Percentiles rank a stretch among this genome's conserved stretches.
Evolutionary conservation across 2,888 invertebrate species (phyloP).

Genomic region (Vannuccia rotundouncinata): DNA sequence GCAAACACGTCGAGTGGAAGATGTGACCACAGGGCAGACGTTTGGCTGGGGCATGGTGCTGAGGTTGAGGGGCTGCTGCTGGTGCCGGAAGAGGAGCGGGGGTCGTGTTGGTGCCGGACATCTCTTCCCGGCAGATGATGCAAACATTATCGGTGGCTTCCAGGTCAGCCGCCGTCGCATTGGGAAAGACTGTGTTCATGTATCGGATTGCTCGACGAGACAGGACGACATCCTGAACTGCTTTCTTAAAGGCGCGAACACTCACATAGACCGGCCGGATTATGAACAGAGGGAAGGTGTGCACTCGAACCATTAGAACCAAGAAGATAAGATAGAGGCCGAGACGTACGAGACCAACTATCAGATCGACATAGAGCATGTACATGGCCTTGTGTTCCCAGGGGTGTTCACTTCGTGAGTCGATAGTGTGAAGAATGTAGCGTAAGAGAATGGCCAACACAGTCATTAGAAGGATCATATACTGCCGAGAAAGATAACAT

Average conservation of each 20-base stretch:
- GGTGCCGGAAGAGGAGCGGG: background rate
- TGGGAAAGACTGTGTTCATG: constrained; percentile 94
- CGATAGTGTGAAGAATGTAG: constrained; percentile 77
- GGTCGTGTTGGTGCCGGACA: constrained; percentile 55
- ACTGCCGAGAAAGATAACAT: constrained; percentile 59
- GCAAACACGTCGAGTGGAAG: constrained; percentile 91
- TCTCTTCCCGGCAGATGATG: constrained; percentile 90
- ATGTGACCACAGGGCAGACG: constrained; percentile 98
- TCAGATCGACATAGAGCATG: constrained; percentile 85
- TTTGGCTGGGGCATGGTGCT: constrained; percentile 59
- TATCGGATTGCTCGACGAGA: constrained; percentile 91
- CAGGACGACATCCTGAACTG: constrained; percentile 89
- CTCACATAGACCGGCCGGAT: constrained; percentile 98
- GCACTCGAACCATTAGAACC: constrained; percentile 88
- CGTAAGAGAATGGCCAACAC: constrained; percentile 65
- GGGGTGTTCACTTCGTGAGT: constrained; percentile 82
- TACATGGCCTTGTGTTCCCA: constrained; percentile 99
- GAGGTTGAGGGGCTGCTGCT: background rate
- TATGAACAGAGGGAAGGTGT: constrained; percentile 92
- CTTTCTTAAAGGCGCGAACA: constrained; percentile 94
- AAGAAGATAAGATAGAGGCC: constrained; percentile 82
- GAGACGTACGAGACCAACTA: constrained; percentile 70
- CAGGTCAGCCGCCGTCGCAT: constrained; percentile 84
- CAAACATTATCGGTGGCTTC: constrained; percentile 85
- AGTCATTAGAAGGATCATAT: constrained; percentile 87